Base-by-base conservation (phyloP, 2,113 vertebrate species). In the Galemys pyrenaicus region DNA sequence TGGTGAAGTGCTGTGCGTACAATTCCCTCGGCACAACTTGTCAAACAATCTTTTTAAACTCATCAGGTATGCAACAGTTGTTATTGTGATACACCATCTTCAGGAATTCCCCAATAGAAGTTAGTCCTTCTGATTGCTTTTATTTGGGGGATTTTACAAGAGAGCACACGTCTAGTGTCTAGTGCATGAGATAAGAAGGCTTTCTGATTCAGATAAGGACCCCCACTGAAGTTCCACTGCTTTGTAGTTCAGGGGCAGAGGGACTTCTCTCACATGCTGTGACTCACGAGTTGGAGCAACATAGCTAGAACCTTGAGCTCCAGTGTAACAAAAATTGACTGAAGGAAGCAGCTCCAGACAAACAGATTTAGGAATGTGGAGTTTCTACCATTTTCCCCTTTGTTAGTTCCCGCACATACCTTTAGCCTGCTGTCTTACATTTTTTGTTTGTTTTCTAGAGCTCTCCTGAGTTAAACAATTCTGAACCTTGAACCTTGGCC, bases 1-100 rank as follows among this genome's bases (percentile, higher is more conserved):
- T 70, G 0, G 24, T 99, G 71, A 97, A 95, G 94, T 99, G 99
- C 92, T 99, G 99, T 64, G 97, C 99, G 2, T 96, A 94, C 28
- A 99, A 99, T 96, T 96, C 97, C 2, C 65, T 97, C 0, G 98
- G 98, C 51, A 96, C 87, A 0, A 94, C 97, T 85, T 99, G 99
- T 17, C 58, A 98, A 60, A 98, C 96, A 13, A 96, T 94, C 68
- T 94, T 97, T 51, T 81, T 98, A 84, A 97, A 94, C 41, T 87
- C 96, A 0, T 51, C 97, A 98, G 98, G 98, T 98, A 97, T 10
- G 22, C 20, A 24, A 35, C 24, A 22, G 1, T 24, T 8, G 37
- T 26, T 28, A 3, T 10, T 87, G 30, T 73, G 71, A 35, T n/a
- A n/a, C 0, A 8, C 19, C 1, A 44, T 92, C 82, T 84, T 1